These are phyloP conservation scores for Trichacis sp. DNA, from an alignment of 2,888 invertebrate genomes.

Conservation along the genomic window DNA sequence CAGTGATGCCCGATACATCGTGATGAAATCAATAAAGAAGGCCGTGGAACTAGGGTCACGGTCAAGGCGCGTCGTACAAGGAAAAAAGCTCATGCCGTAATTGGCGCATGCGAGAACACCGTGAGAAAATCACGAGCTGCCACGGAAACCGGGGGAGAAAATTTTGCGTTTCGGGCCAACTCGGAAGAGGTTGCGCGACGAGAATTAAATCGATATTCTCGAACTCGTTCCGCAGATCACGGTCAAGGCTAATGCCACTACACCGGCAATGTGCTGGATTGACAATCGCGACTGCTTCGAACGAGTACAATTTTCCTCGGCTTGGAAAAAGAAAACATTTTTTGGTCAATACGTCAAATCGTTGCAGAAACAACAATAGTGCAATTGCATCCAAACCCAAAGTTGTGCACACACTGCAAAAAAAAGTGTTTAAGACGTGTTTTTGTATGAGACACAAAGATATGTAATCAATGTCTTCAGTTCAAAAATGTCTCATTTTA, in stretches of 20 bases:
- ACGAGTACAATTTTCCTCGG: not conserved
- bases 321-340: not conserved
- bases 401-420: no score
- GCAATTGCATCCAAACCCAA: no score
- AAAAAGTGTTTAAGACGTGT: no score
- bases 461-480: no score
- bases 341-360: not conserved
- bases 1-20: not conserved
- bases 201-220: conserved; percentile 27
- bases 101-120: conserved; percentile 17
- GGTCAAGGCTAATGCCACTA: conserved; percentile 28
- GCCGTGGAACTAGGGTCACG: conserved; percentile 18
- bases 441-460: no score
- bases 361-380: no score
- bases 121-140: conserved; percentile 8
- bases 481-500: no score
- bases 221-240: conserved; percentile 31
- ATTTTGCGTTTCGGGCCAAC: conserved; percentile 5
- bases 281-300: no score
- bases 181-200: conserved; percentile 16
- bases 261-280: not conserved
- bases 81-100: conserved; percentile 9
- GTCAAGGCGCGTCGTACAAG: conserved; percentile 11
- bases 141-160: not conserved
- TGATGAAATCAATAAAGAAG: conserved; percentile 18